Percentiles rank a stretch among this genome's conserved stretches.
Evolutionary conservation across 2,888 invertebrate species (phyloP).

Genomic region (Caenorhabditis uteleia): DNA sequence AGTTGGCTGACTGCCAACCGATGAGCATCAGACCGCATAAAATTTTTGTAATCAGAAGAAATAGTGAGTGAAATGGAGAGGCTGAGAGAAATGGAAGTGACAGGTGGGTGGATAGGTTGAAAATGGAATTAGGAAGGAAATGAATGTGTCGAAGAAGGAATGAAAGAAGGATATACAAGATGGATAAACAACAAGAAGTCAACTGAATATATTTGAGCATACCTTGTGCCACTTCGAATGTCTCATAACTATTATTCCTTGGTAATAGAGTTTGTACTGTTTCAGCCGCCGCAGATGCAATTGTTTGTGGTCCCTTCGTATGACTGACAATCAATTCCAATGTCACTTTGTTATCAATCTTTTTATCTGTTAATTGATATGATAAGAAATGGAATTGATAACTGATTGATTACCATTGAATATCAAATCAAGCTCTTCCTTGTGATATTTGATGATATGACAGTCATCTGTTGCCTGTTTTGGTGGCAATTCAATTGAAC

Average conservation of each 20-base stretch:
- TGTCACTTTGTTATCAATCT: slow-evolving; percentile 26
- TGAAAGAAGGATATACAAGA: slow-evolving; percentile 1
- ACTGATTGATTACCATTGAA: slow-evolving; percentile 55
- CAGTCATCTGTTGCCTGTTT: slow-evolving; percentile 9
- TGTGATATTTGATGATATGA: slow-evolving; percentile 81
- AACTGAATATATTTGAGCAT: too few relatives aligned
- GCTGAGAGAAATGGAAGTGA: too few relatives aligned
- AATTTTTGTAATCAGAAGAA: too few relatives aligned
- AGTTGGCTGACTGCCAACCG: too few relatives aligned
- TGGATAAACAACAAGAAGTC: slow-evolving; percentile 2
- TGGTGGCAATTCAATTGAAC: slow-evolving; percentile 77
- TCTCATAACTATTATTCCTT: slow-evolving; percentile 66
- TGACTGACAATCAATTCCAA: slow-evolving; percentile 32
- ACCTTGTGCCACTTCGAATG: slow-evolving; percentile 65
- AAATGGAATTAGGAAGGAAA: slow-evolving; percentile 2
- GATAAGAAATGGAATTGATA: background rate
- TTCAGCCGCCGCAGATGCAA: slow-evolving; percentile 23
- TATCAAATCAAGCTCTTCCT: slow-evolving; percentile 84
- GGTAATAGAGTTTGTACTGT: slow-evolving; percentile 22
- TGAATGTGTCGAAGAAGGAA: slow-evolving; percentile 8
- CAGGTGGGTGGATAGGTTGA: too few relatives aligned
- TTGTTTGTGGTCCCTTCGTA: slow-evolving; percentile 14
- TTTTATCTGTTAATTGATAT: slow-evolving; percentile 25
- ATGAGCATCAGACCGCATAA: too few relatives aligned
- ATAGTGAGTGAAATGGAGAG: too few relatives aligned